Base-by-base conservation (phyloP, 2,113 vertebrate species). In the Hydropotes inermis region DNA sequence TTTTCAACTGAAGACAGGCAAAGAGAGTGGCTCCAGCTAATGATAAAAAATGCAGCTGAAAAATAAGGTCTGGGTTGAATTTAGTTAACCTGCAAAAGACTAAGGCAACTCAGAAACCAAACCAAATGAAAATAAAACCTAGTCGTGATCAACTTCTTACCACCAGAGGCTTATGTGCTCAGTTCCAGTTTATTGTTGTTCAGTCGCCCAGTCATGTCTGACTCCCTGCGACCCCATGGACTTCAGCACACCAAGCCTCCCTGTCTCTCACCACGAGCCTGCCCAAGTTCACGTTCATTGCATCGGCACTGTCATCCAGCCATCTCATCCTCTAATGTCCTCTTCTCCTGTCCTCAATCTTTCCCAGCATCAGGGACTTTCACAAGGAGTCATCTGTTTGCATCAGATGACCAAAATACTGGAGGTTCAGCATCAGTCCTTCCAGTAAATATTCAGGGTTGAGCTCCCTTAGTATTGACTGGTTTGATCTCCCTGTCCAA, bases 11-110 rank as follows among this genome's bases (percentile, higher is more conserved):
- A 94, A 79, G n/a, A 90, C 19, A 92, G 27, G 54, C 43, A 86
- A 36, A 91, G 19, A 88, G 27, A 91, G 12, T 74, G 45, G 43
- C 61, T 95, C 61, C 30, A 57, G 55, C 70, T 74, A 27, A 92
- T 6, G n/a, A 74, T 27, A 91, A 87, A 50, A 81, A 58, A 91
- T 90, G 47, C 17, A 83, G 64, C n/a, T 94, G 45, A 84, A 84
- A 84, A 95, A 78, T 28, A n/a, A 54, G 55, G 39, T 16, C 13
- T 91, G 27, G 1, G 11, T 6, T 60, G 27, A n/a, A 39, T 60
- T 82, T 95, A 88, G 27, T 57, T 92, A 92, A 93, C 61, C 78
- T 89, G 27, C 47, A 85, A 97, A 81, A 91, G 33, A 57, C 17
- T 39, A n/a, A 55, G 30, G 23, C 23, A 74, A 88, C 47, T 87